Evolutionary conservation across 2,888 invertebrate genomes (phyloP), one percentile per base, ranked within the genome.

Genomic region (Cheilosia vernalis): DNA sequence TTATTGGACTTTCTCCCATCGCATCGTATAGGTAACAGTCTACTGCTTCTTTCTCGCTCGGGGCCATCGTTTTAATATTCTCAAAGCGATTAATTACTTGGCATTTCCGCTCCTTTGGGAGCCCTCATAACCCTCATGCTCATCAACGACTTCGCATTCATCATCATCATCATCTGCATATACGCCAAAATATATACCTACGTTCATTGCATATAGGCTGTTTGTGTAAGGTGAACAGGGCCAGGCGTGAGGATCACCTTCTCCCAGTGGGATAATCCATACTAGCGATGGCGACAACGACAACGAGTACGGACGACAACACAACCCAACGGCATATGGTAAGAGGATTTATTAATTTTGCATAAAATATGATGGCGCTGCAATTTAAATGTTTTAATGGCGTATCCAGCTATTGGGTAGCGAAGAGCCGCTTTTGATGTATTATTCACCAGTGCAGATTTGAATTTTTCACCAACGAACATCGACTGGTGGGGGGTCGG

Each of bases 61-160:
- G 37, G 61, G 55, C 67, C 56, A 64, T 70, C 63, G 76, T 88
- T 88, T 88, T 88, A 88, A 88, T 89, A 88, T 89, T 87, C 88
- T 87, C 88, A 88, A 88, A 89, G 88, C 88, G 87, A 89, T 88
- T 89, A 88, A 88, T 88, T 88, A 88, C 88, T 88, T 88, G 87
- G 87, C 44, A 78, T 70, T 64, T 72, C 70, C 78, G 78, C 63
- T 60, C 76, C 76, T 76, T 76, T 60, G 76, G 51, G 76, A 76
- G 70, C 70, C 44, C 76, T 58, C 42, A 60, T 21, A 76, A 42
- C 58, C 74, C 76, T 51, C 58, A 51, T 55, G 55, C 51, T 42
- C 76, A 76, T 51, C 66, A 58, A 21, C 76, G 51, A 60, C 69
- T 15, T 58, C 47, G 69, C 61, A 66, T 55, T 64, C 47, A 58